Percentiles rank a stretch among this genome's conserved stretches.
Evolutionary conservation across 2,113 vertebrate species (phyloP).

Genomic region (Megaptera novaeangliae): DNA sequence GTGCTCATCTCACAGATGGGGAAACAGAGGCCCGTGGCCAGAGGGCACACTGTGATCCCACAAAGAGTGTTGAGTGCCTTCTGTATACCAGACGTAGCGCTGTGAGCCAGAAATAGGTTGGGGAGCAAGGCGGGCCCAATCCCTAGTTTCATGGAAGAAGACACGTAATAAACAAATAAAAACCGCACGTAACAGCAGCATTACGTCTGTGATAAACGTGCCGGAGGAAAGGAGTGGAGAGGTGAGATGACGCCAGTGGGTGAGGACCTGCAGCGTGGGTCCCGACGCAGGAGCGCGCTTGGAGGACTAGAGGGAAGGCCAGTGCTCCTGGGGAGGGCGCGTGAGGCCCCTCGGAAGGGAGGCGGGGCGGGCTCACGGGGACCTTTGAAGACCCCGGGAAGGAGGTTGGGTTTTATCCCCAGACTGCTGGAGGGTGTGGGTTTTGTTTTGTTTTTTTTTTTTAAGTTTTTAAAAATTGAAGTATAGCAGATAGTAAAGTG

Average conservation of each 20-base stretch:
- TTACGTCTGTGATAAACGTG: neutral
- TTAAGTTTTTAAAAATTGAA: neutral
- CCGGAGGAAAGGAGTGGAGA: neutral
- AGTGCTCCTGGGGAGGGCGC: too few relatives aligned
- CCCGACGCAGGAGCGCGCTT: too few relatives aligned
- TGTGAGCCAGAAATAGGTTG: neutral
- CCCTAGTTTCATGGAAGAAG: neutral
- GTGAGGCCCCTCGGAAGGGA: neutral
- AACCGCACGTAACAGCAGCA: accelerated
- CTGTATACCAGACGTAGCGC: neutral
- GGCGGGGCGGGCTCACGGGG: neutral
- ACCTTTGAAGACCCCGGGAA: neutral
- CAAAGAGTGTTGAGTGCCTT: neutral
- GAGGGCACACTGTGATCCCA: neutral
- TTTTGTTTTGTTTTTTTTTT: neutral
- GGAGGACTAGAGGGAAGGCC: neutral
- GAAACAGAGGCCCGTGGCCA: neutral
- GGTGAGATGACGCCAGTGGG: neutral
- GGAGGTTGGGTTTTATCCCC: neutral
- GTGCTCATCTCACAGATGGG: neutral
- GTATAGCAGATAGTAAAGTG: neutral
- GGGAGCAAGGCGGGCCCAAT: neutral
- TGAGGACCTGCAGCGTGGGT: neutral
- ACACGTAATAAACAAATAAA: neutral
- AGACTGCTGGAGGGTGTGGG: neutral